Percentiles rank a stretch among this genome's conserved stretches.
Conservation (phyloP, 2,888 invertebrate species). For the Mimachlamys varia region DNA sequence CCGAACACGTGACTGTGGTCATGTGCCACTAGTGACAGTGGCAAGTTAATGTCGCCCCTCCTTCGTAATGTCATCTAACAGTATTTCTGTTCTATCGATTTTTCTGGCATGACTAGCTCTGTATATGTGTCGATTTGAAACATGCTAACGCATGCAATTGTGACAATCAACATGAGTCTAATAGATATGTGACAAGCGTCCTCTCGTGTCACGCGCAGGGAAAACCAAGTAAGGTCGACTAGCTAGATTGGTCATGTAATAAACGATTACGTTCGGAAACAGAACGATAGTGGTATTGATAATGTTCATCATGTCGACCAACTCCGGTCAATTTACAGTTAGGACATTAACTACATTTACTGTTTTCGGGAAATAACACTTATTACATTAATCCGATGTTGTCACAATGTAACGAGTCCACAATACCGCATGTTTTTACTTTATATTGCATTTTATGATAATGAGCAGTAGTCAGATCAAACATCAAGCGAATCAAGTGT, state of each 20-base stretch:
- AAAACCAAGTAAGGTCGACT: neutral
- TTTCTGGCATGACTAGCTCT: constrained; percentile 5
- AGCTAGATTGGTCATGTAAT: neutral
- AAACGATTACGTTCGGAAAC: neutral
- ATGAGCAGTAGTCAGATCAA: neutral
- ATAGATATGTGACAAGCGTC: constrained; percentile 11
- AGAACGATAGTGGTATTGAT: neutral
- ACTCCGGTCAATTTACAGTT: neutral
- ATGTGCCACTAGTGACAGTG: neutral
- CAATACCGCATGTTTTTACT: neutral
- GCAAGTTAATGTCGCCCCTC: constrained; percentile 18
- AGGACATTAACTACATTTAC: neutral
- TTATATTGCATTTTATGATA: neutral
- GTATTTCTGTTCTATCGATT: constrained; percentile 20
- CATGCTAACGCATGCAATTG: constrained; percentile 16
- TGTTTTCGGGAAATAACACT: neutral
- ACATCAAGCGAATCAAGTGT: neutral
- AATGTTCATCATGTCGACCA: neutral
- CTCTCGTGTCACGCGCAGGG: neutral
- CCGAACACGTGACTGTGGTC: neutral
- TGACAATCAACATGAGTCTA: constrained; percentile 18
- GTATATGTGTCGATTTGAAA: constrained; percentile 34
- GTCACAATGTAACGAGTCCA: neutral
- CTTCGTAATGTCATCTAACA: constrained; percentile 18
- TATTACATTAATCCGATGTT: neutral